Base-by-base conservation (phyloP, 2,888 invertebrate genomes). In the Bimastos eiseni region DNA sequence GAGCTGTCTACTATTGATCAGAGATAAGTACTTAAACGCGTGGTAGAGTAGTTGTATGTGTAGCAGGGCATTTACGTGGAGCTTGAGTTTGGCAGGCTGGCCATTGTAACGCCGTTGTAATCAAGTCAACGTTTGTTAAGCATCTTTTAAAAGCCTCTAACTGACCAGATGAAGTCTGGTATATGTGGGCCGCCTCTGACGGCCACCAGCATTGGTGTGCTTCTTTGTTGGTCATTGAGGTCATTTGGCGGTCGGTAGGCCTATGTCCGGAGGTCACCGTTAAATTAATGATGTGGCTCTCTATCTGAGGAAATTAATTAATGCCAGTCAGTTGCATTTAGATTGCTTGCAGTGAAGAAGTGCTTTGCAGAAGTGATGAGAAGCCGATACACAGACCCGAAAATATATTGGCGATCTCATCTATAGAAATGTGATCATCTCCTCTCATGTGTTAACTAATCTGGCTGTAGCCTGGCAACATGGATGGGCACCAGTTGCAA, bases 391-490 rank as follows among this genome's bases (percentile, higher is more conserved):
- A 70, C 30, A 70, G n/a, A 15, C n/a, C 49, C 24, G 70, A n/a
- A 70, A 70, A 70, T n/a, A n/a, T 70, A 70, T 70, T 70, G n/a
- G 70, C 30, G 70, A 70, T 70, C 30, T 70, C 70, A n/a, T 70
- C 70, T n/a, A 70, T 70, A 70, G 70, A 70, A 70, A 70, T 70
- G 70, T n/a, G 70, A 70, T 70, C 70, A 70, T 70, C 70, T 70
- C 70, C n/a, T 30, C 70, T 70, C 70, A 70, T 70, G 30, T 70
- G 70, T 30, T 70, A 70, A 70, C 70, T 70, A 70, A 70, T 70
- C 70, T 70, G 70, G n/a, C 70, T 70, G 70, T 70, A 70, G n/a
- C 70, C 70, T 70, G 70, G 70, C 70, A 70, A 70, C 70, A 41
- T 11, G 41, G 8, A 70, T n/a, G n/a, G 70, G 70, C 70, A 70